These are phyloP conservation scores for Sesia apiformis DNA, from an alignment of 2,888 invertebrate genomes.

Conservation along the genomic window DNA sequence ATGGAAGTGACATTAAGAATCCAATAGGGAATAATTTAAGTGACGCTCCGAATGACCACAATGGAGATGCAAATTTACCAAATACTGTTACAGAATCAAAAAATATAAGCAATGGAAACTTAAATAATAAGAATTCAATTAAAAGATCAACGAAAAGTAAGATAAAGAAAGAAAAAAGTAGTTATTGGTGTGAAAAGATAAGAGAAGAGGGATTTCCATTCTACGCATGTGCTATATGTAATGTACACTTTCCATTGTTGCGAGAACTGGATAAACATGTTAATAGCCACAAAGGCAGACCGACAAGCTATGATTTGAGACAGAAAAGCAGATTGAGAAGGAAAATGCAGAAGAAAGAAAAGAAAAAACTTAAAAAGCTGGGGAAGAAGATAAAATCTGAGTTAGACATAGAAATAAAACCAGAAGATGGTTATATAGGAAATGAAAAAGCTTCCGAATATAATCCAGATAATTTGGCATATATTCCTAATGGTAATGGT, in stretches of 20 bases:
- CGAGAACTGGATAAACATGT: constrained; percentile 51
- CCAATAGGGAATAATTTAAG: too few species aligned
- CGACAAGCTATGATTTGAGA: constrained; percentile 55
- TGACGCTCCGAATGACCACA: too few species aligned
- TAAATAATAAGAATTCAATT: neutral
- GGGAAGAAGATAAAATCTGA: constrained; percentile 22
- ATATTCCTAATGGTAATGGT: too few species aligned
- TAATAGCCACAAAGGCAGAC: constrained; percentile 44
- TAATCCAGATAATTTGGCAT: neutral
- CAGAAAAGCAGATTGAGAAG: constrained; percentile 44
- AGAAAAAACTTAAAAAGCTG: constrained; percentile 37
- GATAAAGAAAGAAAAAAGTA: constrained; percentile 30
- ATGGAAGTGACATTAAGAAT: too few species aligned
- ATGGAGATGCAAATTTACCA: neutral
- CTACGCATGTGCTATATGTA: constrained; percentile 56
- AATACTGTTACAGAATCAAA: constrained; percentile 1
- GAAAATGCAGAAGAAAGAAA: constrained; percentile 42
- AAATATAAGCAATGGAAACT: constrained; percentile 10
- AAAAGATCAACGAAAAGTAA: constrained; percentile 16
- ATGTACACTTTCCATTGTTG: constrained; percentile 37
- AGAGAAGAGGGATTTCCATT: constrained; percentile 46
- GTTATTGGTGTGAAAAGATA: constrained; percentile 52
- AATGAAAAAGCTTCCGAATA: constrained; percentile 32
- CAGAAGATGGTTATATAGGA: constrained; percentile 61
- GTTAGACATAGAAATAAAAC: constrained; percentile 46